phyloP scores from a whole-genome alignment of 2,888 invertebrate species.

The Urechis unicinctus region DNA sequence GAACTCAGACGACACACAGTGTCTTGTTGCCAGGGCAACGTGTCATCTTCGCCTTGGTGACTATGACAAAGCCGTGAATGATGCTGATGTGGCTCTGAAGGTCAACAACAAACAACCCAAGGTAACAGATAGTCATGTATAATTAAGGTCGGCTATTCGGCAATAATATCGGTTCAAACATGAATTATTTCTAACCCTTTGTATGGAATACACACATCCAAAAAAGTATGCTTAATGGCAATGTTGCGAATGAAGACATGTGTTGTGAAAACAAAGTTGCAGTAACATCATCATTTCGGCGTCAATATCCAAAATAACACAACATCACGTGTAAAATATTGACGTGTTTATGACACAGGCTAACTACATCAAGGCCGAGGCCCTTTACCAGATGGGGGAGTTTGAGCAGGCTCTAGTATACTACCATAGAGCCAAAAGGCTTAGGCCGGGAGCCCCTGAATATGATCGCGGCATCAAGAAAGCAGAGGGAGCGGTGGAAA shows the following conservation, averaged over 20 bases:
- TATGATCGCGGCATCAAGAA: conserved; percentile 6
- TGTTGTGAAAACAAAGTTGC: too few relatives aligned
- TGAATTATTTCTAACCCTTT: too few relatives aligned
- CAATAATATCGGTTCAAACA: too few relatives aligned
- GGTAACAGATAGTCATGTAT: not conserved
- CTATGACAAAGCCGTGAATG: not conserved
- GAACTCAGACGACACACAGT: not conserved
- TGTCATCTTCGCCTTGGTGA: not conserved
- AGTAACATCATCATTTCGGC: too few relatives aligned
- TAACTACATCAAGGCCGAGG: conserved; percentile 5
- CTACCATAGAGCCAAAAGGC: conserved; percentile 5
- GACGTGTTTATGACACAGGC: too few relatives aligned
- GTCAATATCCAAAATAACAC: too few relatives aligned
- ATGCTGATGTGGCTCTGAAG: not conserved
- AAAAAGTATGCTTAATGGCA: too few relatives aligned
- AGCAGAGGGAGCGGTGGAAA: conserved; percentile 4
- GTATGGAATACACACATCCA: too few relatives aligned
- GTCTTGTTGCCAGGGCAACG: not conserved
- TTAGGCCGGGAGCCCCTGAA: conserved; percentile 5
- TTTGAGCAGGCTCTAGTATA: conserved; percentile 8
- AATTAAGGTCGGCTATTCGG: too few relatives aligned
- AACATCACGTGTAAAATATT: too few relatives aligned
- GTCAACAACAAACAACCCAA: not conserved
- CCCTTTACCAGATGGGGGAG: conserved; percentile 8
- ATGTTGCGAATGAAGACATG: too few relatives aligned